Conservation (phyloP, 2,113 vertebrate species). For the Gymnogyps californianus region DNA sequence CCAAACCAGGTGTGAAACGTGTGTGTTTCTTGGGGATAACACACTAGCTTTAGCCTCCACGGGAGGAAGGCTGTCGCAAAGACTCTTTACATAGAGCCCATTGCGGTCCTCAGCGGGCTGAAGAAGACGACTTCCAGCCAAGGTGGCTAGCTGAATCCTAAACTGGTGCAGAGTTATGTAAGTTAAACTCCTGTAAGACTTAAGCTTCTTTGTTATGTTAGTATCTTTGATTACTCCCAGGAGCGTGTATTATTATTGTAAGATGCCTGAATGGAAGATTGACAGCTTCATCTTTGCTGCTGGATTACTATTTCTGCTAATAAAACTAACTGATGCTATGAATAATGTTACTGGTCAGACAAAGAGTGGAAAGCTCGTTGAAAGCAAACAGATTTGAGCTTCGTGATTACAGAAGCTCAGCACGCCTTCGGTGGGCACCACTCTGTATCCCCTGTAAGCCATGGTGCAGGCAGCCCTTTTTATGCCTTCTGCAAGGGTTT, state of each 20-base stretch:
- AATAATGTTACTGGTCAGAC: not conserved
- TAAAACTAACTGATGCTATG: not conserved
- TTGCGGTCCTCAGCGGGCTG: not conserved
- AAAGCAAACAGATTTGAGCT: not conserved
- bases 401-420: not conserved
- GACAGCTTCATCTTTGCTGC: not conserved
- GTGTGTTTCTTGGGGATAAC: not conserved
- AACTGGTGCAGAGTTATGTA: not conserved
- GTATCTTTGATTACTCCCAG: not conserved
- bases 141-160: not conserved
- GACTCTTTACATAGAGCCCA: not conserved
- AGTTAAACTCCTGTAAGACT: not conserved
- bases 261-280: not conserved
- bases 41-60: not conserved
- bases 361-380: not conserved
- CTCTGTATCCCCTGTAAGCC: rapidly evolving
- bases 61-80: not conserved
- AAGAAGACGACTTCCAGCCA: not conserved
- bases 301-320: not conserved
- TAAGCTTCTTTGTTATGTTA: not conserved
- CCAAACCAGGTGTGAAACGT: not conserved
- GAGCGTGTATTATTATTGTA: not conserved
- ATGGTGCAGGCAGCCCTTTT: not conserved
- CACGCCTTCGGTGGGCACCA: not conserved
- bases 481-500: not conserved